Evolutionary conservation across 1,140 invertebrate genomes (phyloP).

Genomic region (Drosophila rufa): DNA sequence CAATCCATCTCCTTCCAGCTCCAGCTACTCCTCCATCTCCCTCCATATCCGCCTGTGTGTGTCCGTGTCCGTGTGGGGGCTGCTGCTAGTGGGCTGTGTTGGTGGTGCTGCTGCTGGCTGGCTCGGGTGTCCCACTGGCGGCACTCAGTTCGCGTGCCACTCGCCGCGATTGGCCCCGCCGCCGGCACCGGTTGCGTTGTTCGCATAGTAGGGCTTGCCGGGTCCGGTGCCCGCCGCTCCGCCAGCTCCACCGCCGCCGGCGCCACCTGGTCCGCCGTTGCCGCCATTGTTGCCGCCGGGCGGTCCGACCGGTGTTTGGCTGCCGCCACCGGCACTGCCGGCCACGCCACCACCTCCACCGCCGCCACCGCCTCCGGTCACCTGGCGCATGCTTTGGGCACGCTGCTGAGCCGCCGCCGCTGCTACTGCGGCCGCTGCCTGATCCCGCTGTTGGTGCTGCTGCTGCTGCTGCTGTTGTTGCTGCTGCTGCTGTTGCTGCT

Average conservation of each 20-base stretch:
- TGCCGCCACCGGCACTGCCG: conserved; percentile 68
- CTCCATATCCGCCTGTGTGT: conserved; percentile 34
- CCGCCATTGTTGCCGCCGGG: conserved; percentile 66
- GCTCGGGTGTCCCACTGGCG: conserved; percentile 2
- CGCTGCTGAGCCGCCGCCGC: conserved; percentile 68
- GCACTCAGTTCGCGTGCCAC: conserved; percentile 71
- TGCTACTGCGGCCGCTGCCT: conserved; percentile 78
- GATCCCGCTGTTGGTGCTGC: conserved; percentile 85
- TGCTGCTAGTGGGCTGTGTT: conserved; percentile 1
- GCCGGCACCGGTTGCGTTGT: conserved; percentile 69
- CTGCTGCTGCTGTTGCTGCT: conserved; percentile 66
- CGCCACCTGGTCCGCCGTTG: conserved; percentile 54
- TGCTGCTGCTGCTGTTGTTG: conserved; percentile 75
- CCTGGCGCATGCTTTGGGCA: conserved; percentile 80
- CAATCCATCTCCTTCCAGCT: conserved; percentile 37
- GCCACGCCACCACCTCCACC: conserved; percentile 34
- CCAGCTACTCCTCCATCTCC: conserved; percentile 3
- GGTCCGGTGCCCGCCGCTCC: conserved; percentile 59
- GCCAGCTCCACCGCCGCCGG: conserved; percentile 59
- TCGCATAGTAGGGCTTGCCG: conserved; percentile 83
- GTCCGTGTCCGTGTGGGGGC: conserved; percentile 15
- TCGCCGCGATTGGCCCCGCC: conserved; percentile 70
- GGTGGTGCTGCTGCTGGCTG: background rate
- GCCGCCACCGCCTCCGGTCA: conserved; percentile 61
- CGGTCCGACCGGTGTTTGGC: conserved; percentile 59